Percentiles rank a stretch among this genome's conserved stretches.
These are phyloP conservation scores for Aphis craccivora DNA, from an alignment of 1,140 invertebrate species.

Conservation along the genomic window DNA sequence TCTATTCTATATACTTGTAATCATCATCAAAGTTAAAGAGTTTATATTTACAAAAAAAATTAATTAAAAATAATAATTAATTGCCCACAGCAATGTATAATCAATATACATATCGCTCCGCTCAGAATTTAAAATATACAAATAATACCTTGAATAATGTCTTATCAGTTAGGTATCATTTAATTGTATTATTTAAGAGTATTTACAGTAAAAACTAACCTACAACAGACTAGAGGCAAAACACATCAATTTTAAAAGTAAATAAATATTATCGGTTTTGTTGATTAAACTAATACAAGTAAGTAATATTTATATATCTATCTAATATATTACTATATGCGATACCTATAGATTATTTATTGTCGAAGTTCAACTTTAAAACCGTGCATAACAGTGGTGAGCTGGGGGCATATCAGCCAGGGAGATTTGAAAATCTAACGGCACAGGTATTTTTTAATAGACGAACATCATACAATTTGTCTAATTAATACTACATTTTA, in stretches of 20 bases:
- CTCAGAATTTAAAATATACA: neutral
- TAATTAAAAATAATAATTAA: too few species aligned
- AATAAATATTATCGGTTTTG: neutral
- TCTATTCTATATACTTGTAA: too few species aligned
- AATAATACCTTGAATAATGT: neutral
- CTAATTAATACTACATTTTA: too few species aligned
- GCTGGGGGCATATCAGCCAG: too few species aligned
- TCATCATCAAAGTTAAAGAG: too few species aligned
- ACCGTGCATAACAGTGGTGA: neutral
- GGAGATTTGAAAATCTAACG: too few species aligned
- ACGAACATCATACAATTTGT: too few species aligned
- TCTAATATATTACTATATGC: neutral
- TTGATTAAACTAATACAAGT: neutral
- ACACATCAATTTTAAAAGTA: neutral
- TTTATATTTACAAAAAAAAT: too few species aligned
- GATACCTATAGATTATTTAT: neutral
- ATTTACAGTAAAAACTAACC: neutral
- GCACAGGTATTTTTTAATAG: too few species aligned
- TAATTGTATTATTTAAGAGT: neutral
- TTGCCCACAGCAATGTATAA: too few species aligned
- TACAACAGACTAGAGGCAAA: neutral
- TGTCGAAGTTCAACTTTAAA: neutral
- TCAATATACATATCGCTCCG: too few species aligned
- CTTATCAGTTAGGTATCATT: neutral
- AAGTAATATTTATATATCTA: neutral